phyloP scores from a whole-genome alignment of 1,140 invertebrate genomes.

The Macrosteles quadrilineatus region DNA sequence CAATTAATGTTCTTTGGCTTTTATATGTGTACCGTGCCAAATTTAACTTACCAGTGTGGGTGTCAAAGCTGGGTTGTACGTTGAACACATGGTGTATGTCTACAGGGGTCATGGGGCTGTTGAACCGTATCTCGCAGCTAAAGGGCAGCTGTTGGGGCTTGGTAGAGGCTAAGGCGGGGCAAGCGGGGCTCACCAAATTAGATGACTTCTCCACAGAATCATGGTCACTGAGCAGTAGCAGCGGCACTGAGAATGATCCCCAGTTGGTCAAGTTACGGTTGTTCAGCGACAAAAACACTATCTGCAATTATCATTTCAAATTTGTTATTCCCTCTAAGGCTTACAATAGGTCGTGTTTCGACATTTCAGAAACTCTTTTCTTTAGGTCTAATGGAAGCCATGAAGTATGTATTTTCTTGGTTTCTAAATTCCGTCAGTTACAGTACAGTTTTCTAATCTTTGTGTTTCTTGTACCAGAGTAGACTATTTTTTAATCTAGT shows the following conservation, averaged over 20 bases:
- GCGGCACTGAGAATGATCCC: slow-evolving; percentile 24
- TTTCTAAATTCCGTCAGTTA: no score
- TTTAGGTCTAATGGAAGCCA: no score
- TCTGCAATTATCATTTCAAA: slow-evolving; percentile 19
- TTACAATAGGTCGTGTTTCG: no score
- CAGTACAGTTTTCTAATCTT: no score
- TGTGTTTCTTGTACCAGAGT: no score
- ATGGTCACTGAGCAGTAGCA: slow-evolving; percentile 22
- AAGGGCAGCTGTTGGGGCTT: slow-evolving; percentile 49
- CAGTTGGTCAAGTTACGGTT: slow-evolving; percentile 27
- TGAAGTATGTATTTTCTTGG: no score
- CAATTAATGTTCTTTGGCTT: no score
- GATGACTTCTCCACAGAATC: slow-evolving; percentile 3
- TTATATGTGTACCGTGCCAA: no score
- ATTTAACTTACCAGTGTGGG: slow-evolving; percentile 49
- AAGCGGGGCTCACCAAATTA: slow-evolving; percentile 46
- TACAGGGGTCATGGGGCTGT: slow-evolving; percentile 41
- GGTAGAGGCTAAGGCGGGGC: slow-evolving; percentile 20
- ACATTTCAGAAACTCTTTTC: no score
- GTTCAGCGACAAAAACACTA: slow-evolving; percentile 29
- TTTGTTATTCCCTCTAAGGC: slow-evolving; percentile 4
- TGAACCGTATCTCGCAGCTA: slow-evolving; percentile 51
- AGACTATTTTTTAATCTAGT: no score
- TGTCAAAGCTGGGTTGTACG: slow-evolving; percentile 53
- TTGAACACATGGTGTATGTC: slow-evolving; percentile 52